Conservation (phyloP, 2,113 vertebrate species). For the Pitta sordida region DNA sequence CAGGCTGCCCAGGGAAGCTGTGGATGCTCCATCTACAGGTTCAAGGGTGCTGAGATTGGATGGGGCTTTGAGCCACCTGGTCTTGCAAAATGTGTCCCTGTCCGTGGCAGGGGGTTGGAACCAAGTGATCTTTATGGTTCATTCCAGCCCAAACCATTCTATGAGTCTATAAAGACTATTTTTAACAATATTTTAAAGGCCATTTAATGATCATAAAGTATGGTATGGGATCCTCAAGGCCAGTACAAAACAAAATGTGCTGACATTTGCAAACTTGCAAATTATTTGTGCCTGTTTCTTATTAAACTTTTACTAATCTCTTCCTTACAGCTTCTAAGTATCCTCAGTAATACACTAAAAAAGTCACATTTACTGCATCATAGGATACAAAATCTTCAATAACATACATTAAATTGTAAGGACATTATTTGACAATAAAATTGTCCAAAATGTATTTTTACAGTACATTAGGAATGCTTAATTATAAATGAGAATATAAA, state of each 20-base stretch:
- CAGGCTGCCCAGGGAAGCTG: not conserved
- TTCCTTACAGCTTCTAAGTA: not conserved
- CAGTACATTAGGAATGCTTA: not conserved
- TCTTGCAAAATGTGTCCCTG: not conserved
- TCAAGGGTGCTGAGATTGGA: not conserved
- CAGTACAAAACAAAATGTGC: not conserved
- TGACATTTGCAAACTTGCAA: not conserved
- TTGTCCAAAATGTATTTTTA: no score
- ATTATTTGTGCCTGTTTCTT: not conserved
- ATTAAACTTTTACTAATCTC: not conserved
- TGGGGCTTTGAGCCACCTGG: not conserved
- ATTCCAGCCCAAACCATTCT: not conserved
- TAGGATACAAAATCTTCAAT: constrained; percentile 15
- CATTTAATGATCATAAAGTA: not conserved
- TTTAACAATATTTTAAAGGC: not conserved
- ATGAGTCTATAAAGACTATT: not conserved
- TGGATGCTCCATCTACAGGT: not conserved
- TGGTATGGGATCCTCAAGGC: not conserved
- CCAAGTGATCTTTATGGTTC: not conserved
- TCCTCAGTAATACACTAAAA: constrained; percentile 35
- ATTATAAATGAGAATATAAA: constrained; percentile 24
- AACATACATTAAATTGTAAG: not conserved
- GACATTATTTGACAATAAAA: no score
- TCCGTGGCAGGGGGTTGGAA: not conserved
- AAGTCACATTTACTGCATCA: constrained; percentile 31